phyloP scores from a whole-genome alignment of 2,888 invertebrate species.

The Byasa hedistus region DNA sequence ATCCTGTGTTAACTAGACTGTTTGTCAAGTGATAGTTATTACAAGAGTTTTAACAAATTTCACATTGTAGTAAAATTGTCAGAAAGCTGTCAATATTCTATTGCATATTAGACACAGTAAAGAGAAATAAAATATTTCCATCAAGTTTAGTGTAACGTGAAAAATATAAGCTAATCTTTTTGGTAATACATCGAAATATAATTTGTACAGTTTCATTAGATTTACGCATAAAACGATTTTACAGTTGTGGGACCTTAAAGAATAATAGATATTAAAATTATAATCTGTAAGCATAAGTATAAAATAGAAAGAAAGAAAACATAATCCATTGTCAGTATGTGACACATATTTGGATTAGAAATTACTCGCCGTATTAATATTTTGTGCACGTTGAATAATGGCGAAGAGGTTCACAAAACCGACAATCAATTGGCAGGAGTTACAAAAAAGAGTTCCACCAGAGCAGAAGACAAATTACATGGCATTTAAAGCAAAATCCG shows the following conservation, averaged over 20 bases:
- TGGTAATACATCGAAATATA: too few relatives aligned
- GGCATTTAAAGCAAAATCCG: slow-evolving; percentile 63
- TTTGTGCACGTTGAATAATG: slow-evolving; percentile 39
- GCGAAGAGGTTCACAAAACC: slow-evolving; percentile 57
- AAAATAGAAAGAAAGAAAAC: neutral
- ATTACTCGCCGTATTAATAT: neutral
- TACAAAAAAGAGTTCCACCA: slow-evolving; percentile 56
- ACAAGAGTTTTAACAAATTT: too few relatives aligned
- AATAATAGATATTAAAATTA: neutral
- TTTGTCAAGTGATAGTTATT: too few relatives aligned
- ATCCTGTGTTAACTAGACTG: too few relatives aligned
- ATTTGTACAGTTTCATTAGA: too few relatives aligned
- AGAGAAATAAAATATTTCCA: too few relatives aligned
- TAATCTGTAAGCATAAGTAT: neutral
- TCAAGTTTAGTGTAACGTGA: too few relatives aligned
- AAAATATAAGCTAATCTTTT: too few relatives aligned
- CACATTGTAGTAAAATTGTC: too few relatives aligned
- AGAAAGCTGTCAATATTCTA: too few relatives aligned
- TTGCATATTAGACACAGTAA: too few relatives aligned
- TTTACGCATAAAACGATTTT: too few relatives aligned
- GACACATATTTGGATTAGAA: neutral
- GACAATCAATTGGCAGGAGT: slow-evolving; percentile 59
- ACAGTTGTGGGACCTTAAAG: neutral
- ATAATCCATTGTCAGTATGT: neutral
- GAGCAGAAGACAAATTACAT: slow-evolving; percentile 54